Evolutionary conservation across 1,140 invertebrate species (phyloP).

Genomic region (Campoletis sonorensis): DNA sequence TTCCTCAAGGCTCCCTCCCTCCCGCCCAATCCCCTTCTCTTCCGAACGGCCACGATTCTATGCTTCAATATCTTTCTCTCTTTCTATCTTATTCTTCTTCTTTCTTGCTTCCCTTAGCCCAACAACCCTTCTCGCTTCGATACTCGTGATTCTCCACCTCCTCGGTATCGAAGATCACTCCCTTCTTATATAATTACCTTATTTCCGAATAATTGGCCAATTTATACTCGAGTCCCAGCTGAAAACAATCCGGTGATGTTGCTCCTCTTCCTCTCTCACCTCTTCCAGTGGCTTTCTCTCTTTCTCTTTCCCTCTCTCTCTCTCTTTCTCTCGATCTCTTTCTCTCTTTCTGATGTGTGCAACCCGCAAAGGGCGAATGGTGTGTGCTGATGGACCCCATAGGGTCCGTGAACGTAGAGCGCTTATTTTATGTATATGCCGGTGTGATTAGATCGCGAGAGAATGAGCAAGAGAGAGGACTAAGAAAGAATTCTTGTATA

Average conservation of each 20-base stretch:
- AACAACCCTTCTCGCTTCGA: conserved; percentile 42
- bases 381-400: conserved; percentile 66
- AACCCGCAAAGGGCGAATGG: conserved; percentile 54
- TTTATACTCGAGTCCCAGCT: conserved; percentile 77
- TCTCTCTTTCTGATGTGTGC: conserved; percentile 55
- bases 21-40: conserved; percentile 14
- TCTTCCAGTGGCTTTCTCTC: conserved; percentile 34
- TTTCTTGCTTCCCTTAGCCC: conserved; percentile 40
- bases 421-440: conserved; percentile 77
- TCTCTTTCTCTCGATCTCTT: conserved; percentile 46
- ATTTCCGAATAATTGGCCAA: conserved; percentile 77
- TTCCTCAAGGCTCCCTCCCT: conserved; percentile 55
- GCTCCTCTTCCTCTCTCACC: conserved; percentile 52
- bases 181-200: conserved; percentile 77
- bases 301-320: conserved; percentile 43
- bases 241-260: conserved; percentile 74
- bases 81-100: conserved; percentile 5
- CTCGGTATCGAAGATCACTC: conserved; percentile 72
- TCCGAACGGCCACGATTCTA: conserved; percentile 29
- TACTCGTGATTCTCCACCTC: conserved; percentile 34
- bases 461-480: conserved; percentile 46
- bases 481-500: conserved; percentile 8
- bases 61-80: conserved; percentile 29
- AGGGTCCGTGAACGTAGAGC: conserved; percentile 70
- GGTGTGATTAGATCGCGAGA: conserved; percentile 75